phyloP scores from a whole-genome alignment of 2,888 invertebrate genomes.

The Ophraella communa region DNA sequence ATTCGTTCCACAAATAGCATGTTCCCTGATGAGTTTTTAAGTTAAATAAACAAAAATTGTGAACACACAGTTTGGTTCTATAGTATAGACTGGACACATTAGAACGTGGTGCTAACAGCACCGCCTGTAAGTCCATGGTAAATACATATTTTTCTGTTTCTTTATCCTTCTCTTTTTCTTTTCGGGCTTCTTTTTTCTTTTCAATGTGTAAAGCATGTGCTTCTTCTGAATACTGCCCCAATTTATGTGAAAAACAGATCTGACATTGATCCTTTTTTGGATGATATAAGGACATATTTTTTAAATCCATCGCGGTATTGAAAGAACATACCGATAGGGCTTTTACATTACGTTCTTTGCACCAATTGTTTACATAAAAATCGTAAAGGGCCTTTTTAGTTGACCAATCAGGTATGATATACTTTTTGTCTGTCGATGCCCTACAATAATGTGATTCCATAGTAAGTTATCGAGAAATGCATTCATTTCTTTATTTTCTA shows the following conservation, averaged over 20 bases:
- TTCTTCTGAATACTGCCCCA: conserved; percentile 14
- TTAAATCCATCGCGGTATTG: conserved; percentile 18
- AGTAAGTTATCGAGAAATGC: not conserved
- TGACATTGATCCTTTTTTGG: conserved; percentile 32
- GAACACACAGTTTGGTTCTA: conserved; percentile 4
- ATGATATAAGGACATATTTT: conserved; percentile 26
- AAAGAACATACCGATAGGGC: conserved; percentile 21
- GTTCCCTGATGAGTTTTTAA: conserved; percentile 15
- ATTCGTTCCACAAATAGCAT: conserved; percentile 18
- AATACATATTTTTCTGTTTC: conserved; percentile 24
- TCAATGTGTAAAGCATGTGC: conserved; percentile 17
- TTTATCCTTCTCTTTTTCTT: conserved; percentile 27
- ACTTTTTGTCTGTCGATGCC: conserved; percentile 26
- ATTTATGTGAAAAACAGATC: conserved; percentile 23
- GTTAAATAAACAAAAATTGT: conserved; percentile 14
- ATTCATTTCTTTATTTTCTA: not conserved
- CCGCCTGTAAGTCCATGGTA: conserved; percentile 29
- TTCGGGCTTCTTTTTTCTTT: conserved; percentile 27
- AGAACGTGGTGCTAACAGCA: conserved; percentile 16
- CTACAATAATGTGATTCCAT: conserved; percentile 31
- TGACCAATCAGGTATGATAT: conserved; percentile 25
- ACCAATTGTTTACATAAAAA: conserved; percentile 26
- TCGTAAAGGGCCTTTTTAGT: conserved; percentile 26
- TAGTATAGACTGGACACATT: conserved; percentile 4
- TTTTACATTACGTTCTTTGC: not conserved